These are phyloP conservation scores for Caradrina clavipalpis DNA, from an alignment of 2,888 invertebrate genomes.

Conservation along the genomic window DNA sequence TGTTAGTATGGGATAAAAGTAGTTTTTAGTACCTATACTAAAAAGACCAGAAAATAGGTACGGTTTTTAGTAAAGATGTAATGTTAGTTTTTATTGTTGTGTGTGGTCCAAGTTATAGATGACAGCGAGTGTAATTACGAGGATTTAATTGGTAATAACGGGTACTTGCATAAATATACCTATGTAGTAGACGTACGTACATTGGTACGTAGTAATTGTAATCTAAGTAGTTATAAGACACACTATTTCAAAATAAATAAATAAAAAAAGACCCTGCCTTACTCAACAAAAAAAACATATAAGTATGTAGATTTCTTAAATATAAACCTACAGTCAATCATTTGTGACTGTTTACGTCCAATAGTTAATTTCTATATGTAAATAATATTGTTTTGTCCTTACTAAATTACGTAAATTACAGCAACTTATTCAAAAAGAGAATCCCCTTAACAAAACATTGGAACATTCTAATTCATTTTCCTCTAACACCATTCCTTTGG, in stretches of 20 bases:
- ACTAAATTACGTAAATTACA: not conserved
- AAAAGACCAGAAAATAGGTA: not conserved
- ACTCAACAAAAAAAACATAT: too few species aligned
- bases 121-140: too few species aligned
- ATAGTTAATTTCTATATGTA: not conserved
- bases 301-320: too few species aligned
- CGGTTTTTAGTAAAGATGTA: not conserved
- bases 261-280: too few species aligned
- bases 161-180: too few species aligned
- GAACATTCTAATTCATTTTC: not conserved
- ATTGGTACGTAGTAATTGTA: too few species aligned
- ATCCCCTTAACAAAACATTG: not conserved
- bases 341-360: not conserved
- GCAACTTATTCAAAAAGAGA: not conserved
- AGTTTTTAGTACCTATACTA: not conserved
- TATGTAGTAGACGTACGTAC: too few species aligned
- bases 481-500: constrained; percentile 19
- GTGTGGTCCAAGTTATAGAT: constrained; percentile 20
- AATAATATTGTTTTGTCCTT: not conserved
- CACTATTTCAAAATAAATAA: too few species aligned
- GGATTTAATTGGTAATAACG: too few species aligned
- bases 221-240: too few species aligned
- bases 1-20: too few species aligned
- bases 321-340: too few species aligned
- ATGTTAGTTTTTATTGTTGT: not conserved